These are phyloP conservation scores for Drosophila kanekoi DNA, from an alignment of 2,888 invertebrate species.

Conservation along the genomic window DNA sequence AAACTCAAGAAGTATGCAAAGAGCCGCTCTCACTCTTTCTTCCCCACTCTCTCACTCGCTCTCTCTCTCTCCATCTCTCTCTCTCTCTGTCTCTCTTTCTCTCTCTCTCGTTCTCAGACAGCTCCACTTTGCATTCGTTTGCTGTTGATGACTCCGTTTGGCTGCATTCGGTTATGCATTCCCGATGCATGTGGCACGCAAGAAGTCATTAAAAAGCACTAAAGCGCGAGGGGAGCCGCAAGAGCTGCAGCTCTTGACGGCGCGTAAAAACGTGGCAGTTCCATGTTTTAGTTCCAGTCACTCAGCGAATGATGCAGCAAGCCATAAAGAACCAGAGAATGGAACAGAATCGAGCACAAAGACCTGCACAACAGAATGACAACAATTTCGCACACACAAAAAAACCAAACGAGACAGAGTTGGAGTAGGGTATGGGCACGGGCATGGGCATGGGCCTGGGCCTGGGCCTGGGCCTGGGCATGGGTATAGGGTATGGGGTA, in stretches of 20 bases:
- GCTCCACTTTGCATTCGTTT: slow-evolving; percentile 55
- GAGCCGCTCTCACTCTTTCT: background rate
- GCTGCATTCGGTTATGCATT: slow-evolving; percentile 25
- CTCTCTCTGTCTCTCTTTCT: background rate
- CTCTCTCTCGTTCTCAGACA: background rate
- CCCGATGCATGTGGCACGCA: slow-evolving; percentile 74
- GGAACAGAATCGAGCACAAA: slow-evolving; percentile 20
- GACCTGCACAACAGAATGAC: slow-evolving; percentile 45
- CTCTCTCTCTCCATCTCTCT: background rate
- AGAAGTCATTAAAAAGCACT: slow-evolving; percentile 68
- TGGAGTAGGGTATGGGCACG: background rate
- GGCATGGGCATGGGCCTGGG: background rate
- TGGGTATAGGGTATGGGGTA: background rate
- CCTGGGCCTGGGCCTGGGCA: background rate
- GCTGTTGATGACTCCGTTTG: slow-evolving; percentile 3
- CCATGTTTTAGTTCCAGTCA: slow-evolving; percentile 43
- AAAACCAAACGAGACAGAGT: slow-evolving; percentile 6
- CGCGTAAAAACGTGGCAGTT: slow-evolving; percentile 47
- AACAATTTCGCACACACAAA: slow-evolving; percentile 53
- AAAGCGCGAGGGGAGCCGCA: slow-evolving; percentile 45
- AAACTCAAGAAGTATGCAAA: slow-evolving; percentile 41
- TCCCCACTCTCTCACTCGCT: background rate
- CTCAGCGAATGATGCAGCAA: slow-evolving; percentile 58
- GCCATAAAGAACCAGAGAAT: slow-evolving; percentile 50
- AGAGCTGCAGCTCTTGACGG: slow-evolving; percentile 4